Percentiles rank a stretch among this genome's conserved stretches.
Conservation (phyloP, 2,113 vertebrate species). For the Bagarius yarrelli region DNA sequence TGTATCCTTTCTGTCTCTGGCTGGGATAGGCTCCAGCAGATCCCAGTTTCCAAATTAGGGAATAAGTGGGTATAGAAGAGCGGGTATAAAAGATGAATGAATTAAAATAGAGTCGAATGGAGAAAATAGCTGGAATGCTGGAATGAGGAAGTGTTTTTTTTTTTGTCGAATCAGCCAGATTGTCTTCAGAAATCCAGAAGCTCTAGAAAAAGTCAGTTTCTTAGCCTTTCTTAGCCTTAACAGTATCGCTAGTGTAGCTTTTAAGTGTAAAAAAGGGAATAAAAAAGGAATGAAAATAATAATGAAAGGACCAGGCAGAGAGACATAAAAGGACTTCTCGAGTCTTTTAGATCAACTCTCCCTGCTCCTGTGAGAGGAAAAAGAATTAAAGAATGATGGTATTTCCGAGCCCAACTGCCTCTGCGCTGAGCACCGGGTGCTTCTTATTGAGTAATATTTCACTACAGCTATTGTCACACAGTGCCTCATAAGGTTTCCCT, state of each 20-base stretch:
- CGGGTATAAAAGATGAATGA: too few relatives aligned
- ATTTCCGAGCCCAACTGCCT: slow-evolving; percentile 1
- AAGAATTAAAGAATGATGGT: slow-evolving; percentile 3
- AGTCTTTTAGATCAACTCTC: neutral
- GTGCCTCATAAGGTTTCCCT: neutral
- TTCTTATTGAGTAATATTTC: slow-evolving; percentile 28
- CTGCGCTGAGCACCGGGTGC: neutral
- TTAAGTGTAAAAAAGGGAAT: neutral
- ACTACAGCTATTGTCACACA: slow-evolving; percentile 6
- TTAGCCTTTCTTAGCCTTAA: too few relatives aligned
- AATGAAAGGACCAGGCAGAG: neutral
- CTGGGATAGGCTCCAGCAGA: too few relatives aligned
- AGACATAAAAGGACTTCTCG: neutral
- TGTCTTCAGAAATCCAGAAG: too few relatives aligned
- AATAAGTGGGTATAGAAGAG: too few relatives aligned
- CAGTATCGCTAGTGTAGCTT: neutral
- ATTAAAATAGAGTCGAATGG: too few relatives aligned
- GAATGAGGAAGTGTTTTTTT: too few relatives aligned
- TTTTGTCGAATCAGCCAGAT: too few relatives aligned
- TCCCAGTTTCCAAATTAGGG: too few relatives aligned
- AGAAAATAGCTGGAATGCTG: too few relatives aligned
- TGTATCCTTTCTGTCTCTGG: too few relatives aligned
- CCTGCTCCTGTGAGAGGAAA: neutral
- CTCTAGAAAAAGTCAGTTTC: too few relatives aligned
- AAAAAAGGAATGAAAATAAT: neutral